phyloP scores from a whole-genome alignment of 92 coral and sea anemone species.

The Epizoanthus fatuus region DNA sequence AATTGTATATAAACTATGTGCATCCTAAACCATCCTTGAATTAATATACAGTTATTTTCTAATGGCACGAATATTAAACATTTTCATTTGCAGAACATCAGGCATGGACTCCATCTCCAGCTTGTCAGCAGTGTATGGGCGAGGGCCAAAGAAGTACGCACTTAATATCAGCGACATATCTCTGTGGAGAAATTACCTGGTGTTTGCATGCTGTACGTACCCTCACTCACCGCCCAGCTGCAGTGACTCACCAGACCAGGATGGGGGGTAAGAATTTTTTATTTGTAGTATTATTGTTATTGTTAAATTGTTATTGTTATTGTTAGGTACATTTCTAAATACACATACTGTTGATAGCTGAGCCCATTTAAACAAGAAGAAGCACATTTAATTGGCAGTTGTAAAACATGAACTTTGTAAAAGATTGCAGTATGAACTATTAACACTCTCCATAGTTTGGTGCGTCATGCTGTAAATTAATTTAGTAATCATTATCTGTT shows the following conservation, averaged over 20 bases:
- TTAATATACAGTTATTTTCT: background rate
- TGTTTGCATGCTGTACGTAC: constrained; percentile 94
- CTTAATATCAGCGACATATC: constrained; percentile 87
- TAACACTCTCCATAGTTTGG: too few species aligned
- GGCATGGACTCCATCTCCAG: constrained; percentile 99
- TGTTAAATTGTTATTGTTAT: too few species aligned
- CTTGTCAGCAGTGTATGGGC: constrained; percentile 93
- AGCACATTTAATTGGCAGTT: too few species aligned
- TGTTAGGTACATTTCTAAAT: too few species aligned
- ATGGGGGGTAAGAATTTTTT: constrained; percentile 82
- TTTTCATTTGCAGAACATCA: constrained; percentile 77
- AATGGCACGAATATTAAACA: background rate
- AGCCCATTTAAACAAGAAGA: too few species aligned
- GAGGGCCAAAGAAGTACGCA: constrained; percentile 93
- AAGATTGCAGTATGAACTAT: too few species aligned
- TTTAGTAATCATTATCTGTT: too few species aligned
- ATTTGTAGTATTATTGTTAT: too few species aligned
- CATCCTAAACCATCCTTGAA: background rate
- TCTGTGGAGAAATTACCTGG: constrained; percentile 92
- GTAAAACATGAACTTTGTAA: too few species aligned
- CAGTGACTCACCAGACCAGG: constrained; percentile 87
- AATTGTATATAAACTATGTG: too few species aligned
- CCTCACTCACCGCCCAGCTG: constrained; percentile 78
- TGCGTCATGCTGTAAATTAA: too few species aligned
- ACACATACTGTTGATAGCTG: too few species aligned